Evolutionary conservation across 1,140 invertebrate species (phyloP), one percentile per base, ranked within the genome.

Genomic region (Drosophila elegans): DNA sequence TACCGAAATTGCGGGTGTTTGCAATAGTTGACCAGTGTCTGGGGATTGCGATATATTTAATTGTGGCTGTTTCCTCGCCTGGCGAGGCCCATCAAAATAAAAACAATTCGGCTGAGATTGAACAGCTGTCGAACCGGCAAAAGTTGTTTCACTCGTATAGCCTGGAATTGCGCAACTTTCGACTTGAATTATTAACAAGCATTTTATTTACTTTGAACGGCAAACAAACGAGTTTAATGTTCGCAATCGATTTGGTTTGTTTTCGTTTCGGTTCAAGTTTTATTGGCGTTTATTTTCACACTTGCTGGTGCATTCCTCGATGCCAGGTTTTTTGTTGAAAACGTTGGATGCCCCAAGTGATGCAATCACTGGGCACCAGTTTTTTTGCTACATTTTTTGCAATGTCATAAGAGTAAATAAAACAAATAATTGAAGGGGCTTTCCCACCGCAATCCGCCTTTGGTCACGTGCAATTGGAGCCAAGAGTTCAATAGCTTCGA

Each of bases 401-500:
- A 71, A 41, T 46, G 64, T 57, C 67, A 71, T 57, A 57, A 71
- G 69, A 56, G 7, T 21, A 49, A 69, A 56, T 16, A 49, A 61
- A 36, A 16, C 36, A 13, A 39, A 36, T 48, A 69, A 36, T 44
- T 38, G 49, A 38, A 48, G 34, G 36, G 62, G 39, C 51, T 49
- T 71, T 71, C 52, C 44, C 64, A 55, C 61, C 61, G 48, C 66
- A 69, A 36, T 57, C 42, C 51, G 64, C 42, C 2, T 42, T 64
- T 69, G 51, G 48, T 71, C 67, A 69, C 67, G 67, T 71, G 51
- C 67, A 69, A 69, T 56, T 42, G 11, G 12, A 45, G 67, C 27
- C 63, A 41, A 71, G 52, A 71, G 81, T 74, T 85, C 78, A 85
- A 78, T 72, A 86, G 73, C 74, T 74, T 74, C 21, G 38, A 38